These are phyloP conservation scores for Saimiri boliviensis DNA, from an alignment of 2,113 vertebrate species.

Conservation along the genomic window DNA sequence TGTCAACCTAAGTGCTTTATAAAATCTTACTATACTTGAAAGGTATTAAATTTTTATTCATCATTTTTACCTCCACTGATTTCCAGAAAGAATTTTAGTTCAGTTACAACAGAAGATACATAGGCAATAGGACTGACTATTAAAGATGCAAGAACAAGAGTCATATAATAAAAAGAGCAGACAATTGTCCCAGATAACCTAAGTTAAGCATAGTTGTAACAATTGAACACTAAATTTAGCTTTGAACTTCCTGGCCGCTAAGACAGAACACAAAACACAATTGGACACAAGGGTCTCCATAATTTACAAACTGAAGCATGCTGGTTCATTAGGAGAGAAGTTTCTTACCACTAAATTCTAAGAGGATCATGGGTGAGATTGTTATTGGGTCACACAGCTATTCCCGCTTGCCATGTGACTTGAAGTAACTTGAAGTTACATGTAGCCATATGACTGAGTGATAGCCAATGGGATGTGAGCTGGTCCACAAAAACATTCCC, in stretches of 20 bases:
- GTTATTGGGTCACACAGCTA: background rate
- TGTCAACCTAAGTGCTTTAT: background rate
- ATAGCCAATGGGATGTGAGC: background rate
- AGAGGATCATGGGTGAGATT: background rate
- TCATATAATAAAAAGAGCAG: constrained; percentile 4
- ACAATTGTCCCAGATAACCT: constrained; percentile 25
- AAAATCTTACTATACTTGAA: background rate
- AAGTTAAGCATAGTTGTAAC: background rate
- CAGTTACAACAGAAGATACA: background rate
- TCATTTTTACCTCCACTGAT: constrained; percentile 30
- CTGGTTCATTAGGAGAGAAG: background rate
- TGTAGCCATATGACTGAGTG: background rate
- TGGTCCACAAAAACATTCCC: background rate
- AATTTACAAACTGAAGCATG: background rate
- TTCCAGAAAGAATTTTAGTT: constrained; percentile 19
- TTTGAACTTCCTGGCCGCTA: background rate
- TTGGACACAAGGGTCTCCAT: background rate
- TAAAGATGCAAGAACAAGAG: constrained; percentile 29
- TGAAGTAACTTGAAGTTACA: background rate
- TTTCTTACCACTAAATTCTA: background rate
- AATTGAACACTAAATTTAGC: background rate
- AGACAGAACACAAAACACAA: constrained; percentile 19
- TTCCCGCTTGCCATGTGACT: background rate
- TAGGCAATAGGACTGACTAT: background rate
- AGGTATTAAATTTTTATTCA: background rate